These are phyloP conservation scores for Xestia ashworthii DNA, from an alignment of 2,888 invertebrate species.

Conservation along the genomic window DNA sequence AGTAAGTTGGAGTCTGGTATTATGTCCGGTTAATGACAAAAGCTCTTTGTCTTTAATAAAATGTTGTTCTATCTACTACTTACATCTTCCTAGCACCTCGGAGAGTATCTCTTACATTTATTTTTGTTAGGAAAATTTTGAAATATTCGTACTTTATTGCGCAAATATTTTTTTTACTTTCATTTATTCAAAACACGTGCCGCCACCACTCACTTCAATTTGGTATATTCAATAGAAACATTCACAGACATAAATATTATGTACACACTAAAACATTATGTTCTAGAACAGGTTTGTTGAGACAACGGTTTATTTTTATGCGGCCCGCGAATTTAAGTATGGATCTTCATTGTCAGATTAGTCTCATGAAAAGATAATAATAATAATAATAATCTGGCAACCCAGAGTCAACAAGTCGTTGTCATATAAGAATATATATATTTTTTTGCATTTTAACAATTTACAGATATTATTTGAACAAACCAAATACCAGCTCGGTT, in stretches of 20 bases:
- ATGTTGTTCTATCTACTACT: background rate
- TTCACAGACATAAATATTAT: background rate
- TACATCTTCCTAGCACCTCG: too few relatives aligned
- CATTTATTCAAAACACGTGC: background rate
- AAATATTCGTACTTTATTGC: background rate
- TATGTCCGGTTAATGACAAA: background rate
- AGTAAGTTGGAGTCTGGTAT: background rate
- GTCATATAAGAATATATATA: too few relatives aligned
- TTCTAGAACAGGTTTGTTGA: background rate
- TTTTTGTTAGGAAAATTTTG: background rate
- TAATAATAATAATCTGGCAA: too few relatives aligned
- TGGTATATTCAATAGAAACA: background rate
- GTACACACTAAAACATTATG: background rate
- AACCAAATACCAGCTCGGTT: too few relatives aligned
- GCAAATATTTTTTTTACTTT: background rate
- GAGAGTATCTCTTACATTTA: background rate
- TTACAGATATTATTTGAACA: too few relatives aligned
- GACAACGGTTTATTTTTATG: too few relatives aligned
- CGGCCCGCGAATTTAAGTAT: too few relatives aligned
- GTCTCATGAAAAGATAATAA: too few relatives aligned
- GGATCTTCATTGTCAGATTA: too few relatives aligned
- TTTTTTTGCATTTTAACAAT: too few relatives aligned
- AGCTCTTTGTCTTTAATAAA: background rate
- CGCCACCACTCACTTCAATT: background rate
- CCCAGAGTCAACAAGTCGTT: too few relatives aligned